Evolutionary conservation across 2,113 vertebrate genomes (phyloP), one percentile per base, ranked within the genome.

Genomic region (Clupea harengus): DNA sequence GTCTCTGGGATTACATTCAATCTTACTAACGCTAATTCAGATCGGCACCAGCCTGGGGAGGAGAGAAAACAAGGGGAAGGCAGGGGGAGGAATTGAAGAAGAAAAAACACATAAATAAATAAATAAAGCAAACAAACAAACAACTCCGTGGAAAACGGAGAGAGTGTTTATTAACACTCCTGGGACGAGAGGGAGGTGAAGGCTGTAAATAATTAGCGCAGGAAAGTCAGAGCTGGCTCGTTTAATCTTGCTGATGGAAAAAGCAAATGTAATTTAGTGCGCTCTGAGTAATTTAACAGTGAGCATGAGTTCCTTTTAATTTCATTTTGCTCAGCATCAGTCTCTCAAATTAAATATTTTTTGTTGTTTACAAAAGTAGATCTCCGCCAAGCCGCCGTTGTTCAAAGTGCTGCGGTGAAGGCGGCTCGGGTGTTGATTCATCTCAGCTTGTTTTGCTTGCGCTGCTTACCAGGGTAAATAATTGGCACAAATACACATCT

Each of bases 251-350:
- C 93, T 93, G 92, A 95, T 93, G 92, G 92, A 94, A 90, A 39
- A 92, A 94, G 93, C 93, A 93, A 95, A 95, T 94, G 93, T 93
- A 94, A 94, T 95, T 95, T 94, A 94, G 93, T 89, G 54, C 82
- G 87, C 93, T 89, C 92, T 87, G 67, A 94, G 93, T 95, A 93
- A 95, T 95, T 95, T 93, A 95, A 92, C 93, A 92, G 93, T 94
- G 93, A 95, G 94, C 93, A 91, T 89, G 92, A 91, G 89, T 93
- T 94, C 90, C 93, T 93, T 94, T 94, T 95, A 94, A 95, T 95
- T 95, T 93, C 85, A 93, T 94, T 94, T 94, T 91, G 92, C 92
- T 92, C 91, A 88, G 91, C 93, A 92, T 93, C 92, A 89, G 88
- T 92, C 92, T 94, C 92, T 92, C 89, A 93, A 92, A 94, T 93